These are phyloP conservation scores for Gobio gobio DNA, from an alignment of 2,113 vertebrate genomes.

Conservation along the genomic window DNA sequence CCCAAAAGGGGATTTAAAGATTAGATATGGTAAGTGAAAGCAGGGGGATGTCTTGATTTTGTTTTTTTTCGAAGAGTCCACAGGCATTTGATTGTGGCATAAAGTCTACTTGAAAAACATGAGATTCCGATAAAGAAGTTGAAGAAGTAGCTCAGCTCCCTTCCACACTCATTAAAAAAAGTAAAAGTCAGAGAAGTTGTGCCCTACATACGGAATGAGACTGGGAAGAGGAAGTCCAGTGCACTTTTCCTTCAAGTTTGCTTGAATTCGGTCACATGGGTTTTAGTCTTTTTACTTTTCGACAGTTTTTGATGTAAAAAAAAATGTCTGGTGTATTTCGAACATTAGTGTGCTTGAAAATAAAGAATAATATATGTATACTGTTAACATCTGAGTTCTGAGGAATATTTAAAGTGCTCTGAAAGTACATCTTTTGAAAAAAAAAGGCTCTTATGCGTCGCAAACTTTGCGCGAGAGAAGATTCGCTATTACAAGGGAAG, in stretches of 20 bases:
- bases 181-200: slow-evolving; percentile 49
- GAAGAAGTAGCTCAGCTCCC: slow-evolving; percentile 46
- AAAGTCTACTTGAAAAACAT: slow-evolving; percentile 53
- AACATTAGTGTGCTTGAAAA: slow-evolving; percentile 50
- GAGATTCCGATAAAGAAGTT: slow-evolving; percentile 50
- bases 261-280: slow-evolving; percentile 58
- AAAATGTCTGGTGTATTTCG: slow-evolving; percentile 48
- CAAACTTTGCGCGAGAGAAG: slow-evolving; percentile 25
- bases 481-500: slow-evolving; percentile 33
- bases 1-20: slow-evolving; percentile 66
- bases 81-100: slow-evolving; percentile 52
- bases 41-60: slow-evolving; percentile 60
- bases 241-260: slow-evolving; percentile 43
- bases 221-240: slow-evolving; percentile 42
- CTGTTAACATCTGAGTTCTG: slow-evolving; percentile 60
- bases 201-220: slow-evolving; percentile 58
- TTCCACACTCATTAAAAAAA: slow-evolving; percentile 59
- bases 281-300: slow-evolving; percentile 46
- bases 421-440: slow-evolving; percentile 52
- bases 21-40: slow-evolving; percentile 70
- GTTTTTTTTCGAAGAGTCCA: slow-evolving; percentile 43
- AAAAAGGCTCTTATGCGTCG: slow-evolving; percentile 6
- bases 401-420: slow-evolving; percentile 60
- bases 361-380: slow-evolving; percentile 62
- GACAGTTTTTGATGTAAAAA: slow-evolving; percentile 56